A percentile compares a stretch with the other conserved stretches of the same genome.
Conservation (phyloP, 2,888 invertebrate genomes). For the Bombyx huttoni region DNA sequence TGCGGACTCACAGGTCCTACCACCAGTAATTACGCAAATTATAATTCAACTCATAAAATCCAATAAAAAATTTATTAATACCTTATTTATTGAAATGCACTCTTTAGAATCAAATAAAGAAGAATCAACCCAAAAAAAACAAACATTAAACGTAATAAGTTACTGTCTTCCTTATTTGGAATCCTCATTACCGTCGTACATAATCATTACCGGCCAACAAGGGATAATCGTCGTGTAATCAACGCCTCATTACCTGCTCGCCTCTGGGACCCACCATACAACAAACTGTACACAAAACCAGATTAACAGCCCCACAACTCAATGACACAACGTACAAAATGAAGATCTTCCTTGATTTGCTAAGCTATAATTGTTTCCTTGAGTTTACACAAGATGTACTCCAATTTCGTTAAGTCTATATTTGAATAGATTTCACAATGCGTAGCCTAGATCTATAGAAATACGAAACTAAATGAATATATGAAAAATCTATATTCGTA, state of each 20-base stretch:
- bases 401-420: not conserved
- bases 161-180: not conserved
- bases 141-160: not conserved
- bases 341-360: not conserved
- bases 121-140: not conserved
- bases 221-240: constrained; percentile 14
- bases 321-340: not conserved
- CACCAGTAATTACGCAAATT: too few species aligned
- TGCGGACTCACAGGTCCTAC: too few species aligned
- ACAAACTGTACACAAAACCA: not conserved
- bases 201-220: constrained; percentile 8
- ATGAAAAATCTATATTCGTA: too few species aligned
- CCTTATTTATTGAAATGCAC: too few species aligned
- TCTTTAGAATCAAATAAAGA: too few species aligned
- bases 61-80: too few species aligned
- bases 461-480: not conserved
- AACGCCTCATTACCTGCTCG: constrained; percentile 10
- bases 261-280: constrained; percentile 6
- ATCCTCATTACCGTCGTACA: constrained; percentile 1
- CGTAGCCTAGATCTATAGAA: not conserved
- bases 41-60: too few species aligned
- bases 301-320: constrained; percentile 1
- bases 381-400: not conserved
- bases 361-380: not conserved
- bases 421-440: not conserved